Evolutionary conservation across 2,888 invertebrate species (phyloP).

Genomic region (Ophion obscuratus): DNA sequence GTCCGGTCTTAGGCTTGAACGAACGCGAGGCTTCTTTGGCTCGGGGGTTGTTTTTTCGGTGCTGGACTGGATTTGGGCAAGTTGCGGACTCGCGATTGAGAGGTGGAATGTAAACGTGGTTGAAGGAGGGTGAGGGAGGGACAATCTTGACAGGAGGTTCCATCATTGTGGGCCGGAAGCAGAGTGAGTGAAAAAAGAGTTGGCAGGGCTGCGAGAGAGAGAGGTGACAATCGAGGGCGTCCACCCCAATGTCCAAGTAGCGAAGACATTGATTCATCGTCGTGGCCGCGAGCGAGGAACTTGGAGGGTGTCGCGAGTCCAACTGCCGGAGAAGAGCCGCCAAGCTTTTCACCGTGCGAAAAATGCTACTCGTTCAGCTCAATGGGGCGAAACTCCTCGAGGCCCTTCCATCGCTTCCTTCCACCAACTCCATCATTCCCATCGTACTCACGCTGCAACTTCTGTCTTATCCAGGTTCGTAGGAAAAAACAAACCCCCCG

Average conservation of each 20-base stretch:
- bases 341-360: constrained; percentile 59
- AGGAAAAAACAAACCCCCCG: constrained; percentile 3
- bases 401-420: constrained; percentile 51
- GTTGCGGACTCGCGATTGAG: not conserved
- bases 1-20: not conserved
- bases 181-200: not conserved
- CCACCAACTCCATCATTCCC: constrained; percentile 54
- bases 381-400: constrained; percentile 61
- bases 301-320: constrained; percentile 54
- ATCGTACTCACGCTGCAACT: constrained; percentile 63
- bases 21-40: not conserved
- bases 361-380: constrained; percentile 58
- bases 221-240: not conserved
- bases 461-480: constrained; percentile 66
- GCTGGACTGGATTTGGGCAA: not conserved
- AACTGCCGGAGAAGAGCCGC: constrained; percentile 53
- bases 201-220: not conserved
- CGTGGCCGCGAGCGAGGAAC: constrained; percentile 44
- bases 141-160: not conserved
- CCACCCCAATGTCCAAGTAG: constrained; percentile 15
- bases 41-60: not conserved
- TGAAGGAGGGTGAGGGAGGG: not conserved
- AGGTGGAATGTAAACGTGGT: not conserved
- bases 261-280: constrained; percentile 23
- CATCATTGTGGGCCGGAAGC: not conserved